Evolutionary conservation across 2,113 vertebrate genomes (phyloP).

Genomic region (Dolichallabes microphthalmus): DNA sequence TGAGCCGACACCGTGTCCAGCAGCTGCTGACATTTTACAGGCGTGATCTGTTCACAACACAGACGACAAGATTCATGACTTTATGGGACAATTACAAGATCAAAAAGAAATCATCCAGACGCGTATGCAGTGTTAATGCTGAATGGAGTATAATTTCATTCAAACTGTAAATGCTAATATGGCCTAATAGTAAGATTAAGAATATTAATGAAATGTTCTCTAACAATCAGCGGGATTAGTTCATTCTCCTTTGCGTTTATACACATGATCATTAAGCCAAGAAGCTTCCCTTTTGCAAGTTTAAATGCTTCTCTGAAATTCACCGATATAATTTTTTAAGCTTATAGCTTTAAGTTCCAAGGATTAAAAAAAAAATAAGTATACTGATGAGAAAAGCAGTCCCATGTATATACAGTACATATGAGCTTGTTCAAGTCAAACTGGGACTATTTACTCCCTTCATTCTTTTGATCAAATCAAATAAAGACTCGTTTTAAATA

Average conservation of each 20-base stretch:
- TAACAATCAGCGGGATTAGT: background rate
- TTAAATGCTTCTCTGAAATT: background rate
- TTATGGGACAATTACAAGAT: background rate
- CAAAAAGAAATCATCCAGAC: background rate
- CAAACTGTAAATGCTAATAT: background rate
- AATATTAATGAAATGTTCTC: background rate
- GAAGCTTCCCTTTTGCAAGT: background rate
- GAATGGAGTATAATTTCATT: background rate
- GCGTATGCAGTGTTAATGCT: too few species aligned
- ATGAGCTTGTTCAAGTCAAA: too few species aligned
- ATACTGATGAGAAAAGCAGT: too few species aligned
- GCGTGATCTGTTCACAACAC: slow-evolving; percentile 65
- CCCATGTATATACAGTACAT: too few species aligned
- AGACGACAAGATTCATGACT: background rate
- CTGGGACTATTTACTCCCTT: too few species aligned
- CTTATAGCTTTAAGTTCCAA: too few species aligned
- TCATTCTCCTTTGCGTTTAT: background rate
- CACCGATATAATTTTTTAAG: background rate
- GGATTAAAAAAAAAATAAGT: too few species aligned
- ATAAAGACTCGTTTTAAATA: background rate
- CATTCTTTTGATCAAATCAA: too few species aligned
- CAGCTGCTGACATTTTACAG: slow-evolving; percentile 73
- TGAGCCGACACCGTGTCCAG: slow-evolving; percentile 68
- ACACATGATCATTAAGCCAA: background rate
- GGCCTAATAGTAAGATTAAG: background rate